phyloP scores from a whole-genome alignment of 2,888 invertebrate species.

The Leptinotarsa rubiginosa region DNA sequence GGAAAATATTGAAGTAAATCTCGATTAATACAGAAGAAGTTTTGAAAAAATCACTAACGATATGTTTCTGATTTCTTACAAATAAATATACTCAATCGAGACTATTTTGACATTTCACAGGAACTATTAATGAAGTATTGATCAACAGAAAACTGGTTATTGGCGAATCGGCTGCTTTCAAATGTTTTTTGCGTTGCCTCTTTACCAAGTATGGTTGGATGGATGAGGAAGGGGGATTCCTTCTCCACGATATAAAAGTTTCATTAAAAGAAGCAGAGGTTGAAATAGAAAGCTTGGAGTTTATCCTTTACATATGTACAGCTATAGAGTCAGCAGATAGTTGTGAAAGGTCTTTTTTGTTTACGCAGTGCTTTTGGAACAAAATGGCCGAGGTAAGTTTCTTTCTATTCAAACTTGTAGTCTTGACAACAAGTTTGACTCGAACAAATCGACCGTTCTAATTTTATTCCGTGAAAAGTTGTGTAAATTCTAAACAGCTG shows the following conservation, averaged over 20 bases:
- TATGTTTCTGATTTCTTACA: neutral
- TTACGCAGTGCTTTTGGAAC: conserved; percentile 64
- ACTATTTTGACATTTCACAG: conserved; percentile 47
- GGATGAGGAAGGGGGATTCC: conserved; percentile 64
- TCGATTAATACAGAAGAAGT: too few relatives aligned
- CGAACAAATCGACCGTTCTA: too few relatives aligned
- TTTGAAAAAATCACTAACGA: too few relatives aligned
- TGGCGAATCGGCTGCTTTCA: conserved; percentile 57
- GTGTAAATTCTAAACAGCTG: too few relatives aligned
- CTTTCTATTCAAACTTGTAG: too few relatives aligned
- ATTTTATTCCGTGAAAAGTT: too few relatives aligned
- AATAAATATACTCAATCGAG: neutral
- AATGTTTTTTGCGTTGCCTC: conserved; percentile 64
- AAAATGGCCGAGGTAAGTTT: conserved; percentile 58
- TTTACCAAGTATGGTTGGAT: conserved; percentile 65
- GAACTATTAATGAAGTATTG: conserved; percentile 62
- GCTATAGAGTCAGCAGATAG: conserved; percentile 59
- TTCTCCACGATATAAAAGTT: conserved; percentile 60
- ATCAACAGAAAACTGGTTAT: conserved; percentile 59
- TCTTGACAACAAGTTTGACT: too few relatives aligned
- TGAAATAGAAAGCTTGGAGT: conserved; percentile 57
- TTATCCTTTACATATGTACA: conserved; percentile 61
- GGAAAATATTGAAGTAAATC: too few relatives aligned
- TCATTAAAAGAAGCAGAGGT: conserved; percentile 59
- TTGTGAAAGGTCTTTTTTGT: conserved; percentile 61